Evolutionary conservation across 2,113 vertebrate species (phyloP).

Genomic region (Tachycineta bicolor): DNA sequence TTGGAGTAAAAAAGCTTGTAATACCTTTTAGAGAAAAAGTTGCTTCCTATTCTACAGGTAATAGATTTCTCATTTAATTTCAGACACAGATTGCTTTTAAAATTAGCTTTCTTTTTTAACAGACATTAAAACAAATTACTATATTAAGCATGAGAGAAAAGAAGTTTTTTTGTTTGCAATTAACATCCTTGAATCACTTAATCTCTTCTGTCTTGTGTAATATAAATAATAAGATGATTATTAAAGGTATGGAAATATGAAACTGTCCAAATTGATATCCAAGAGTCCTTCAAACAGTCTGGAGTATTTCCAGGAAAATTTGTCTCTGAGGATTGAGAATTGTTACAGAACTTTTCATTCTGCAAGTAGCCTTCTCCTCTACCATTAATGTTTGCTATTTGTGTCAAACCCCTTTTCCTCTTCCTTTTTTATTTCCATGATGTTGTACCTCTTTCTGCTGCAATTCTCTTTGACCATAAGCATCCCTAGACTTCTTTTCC

Average conservation of each 20-base stretch:
- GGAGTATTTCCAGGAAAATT: not conserved
- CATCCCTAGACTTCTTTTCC: not conserved
- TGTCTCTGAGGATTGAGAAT: not conserved
- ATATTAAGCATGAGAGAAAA: not conserved
- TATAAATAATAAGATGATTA: not conserved
- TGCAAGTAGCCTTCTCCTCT: not conserved
- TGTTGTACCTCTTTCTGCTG: not conserved
- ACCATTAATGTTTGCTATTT: not conserved
- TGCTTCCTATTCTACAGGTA: not conserved
- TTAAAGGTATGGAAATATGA: not conserved
- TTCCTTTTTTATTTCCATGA: not conserved
- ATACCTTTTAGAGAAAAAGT: not conserved
- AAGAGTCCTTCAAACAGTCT: not conserved
- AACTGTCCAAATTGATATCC: not conserved
- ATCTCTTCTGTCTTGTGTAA: not conserved
- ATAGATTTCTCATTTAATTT: not conserved
- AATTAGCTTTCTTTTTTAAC: not conserved
- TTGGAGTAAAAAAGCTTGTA: not conserved
- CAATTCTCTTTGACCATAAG: not conserved
- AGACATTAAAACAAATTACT: not conserved
- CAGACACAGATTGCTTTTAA: accelerated
- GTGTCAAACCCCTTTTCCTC: not conserved
- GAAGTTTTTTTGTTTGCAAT: not conserved
- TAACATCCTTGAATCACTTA: not conserved
- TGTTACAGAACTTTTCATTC: not conserved